Evolutionary conservation across 2,113 vertebrate species (phyloP).

Genomic region (Oncorhynchus kisutch): DNA sequence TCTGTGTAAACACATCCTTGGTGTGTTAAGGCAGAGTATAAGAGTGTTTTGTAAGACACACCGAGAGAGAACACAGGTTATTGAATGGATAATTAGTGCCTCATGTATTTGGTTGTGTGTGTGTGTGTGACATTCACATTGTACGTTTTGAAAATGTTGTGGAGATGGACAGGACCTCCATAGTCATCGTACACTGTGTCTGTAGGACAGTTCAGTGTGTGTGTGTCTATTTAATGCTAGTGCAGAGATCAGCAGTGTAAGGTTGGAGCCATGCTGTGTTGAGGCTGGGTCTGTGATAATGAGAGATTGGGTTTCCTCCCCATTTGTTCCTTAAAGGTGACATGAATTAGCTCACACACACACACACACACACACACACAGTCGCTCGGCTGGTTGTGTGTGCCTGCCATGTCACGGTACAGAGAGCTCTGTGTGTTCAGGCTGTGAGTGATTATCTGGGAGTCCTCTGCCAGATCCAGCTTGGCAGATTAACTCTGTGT

Average conservation of each 20-base stretch:
- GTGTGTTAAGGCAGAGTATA: too few species aligned
- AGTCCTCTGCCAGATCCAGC: constrained; percentile 46
- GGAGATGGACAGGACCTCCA: not conserved
- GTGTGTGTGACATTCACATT: not conserved
- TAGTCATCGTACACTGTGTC: too few species aligned
- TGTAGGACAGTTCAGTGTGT: not conserved
- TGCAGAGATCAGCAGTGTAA: not conserved
- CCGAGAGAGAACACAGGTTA: constrained; percentile 49
- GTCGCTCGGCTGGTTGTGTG: not conserved
- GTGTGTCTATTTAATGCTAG: not conserved
- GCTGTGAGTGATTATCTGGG: constrained; percentile 41
- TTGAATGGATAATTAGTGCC: constrained; percentile 56
- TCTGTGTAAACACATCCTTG: too few species aligned
- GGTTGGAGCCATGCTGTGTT: not conserved
- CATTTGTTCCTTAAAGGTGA: constrained; percentile 27
- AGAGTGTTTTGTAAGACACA: too few species aligned
- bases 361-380: not conserved
- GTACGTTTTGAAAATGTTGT: constrained; percentile 9
- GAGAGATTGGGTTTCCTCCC: not conserved
- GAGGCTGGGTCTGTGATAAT: not conserved
- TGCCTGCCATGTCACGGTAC: not conserved
- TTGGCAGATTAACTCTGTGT: constrained; percentile 47
- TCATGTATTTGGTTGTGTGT: constrained; percentile 18
- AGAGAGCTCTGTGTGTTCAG: constrained; percentile 42
- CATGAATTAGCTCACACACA: constrained; percentile 12